These are phyloP conservation scores for Morelia viridis DNA, from an alignment of 2,797 vertebrate genomes.

Conservation along the genomic window DNA sequence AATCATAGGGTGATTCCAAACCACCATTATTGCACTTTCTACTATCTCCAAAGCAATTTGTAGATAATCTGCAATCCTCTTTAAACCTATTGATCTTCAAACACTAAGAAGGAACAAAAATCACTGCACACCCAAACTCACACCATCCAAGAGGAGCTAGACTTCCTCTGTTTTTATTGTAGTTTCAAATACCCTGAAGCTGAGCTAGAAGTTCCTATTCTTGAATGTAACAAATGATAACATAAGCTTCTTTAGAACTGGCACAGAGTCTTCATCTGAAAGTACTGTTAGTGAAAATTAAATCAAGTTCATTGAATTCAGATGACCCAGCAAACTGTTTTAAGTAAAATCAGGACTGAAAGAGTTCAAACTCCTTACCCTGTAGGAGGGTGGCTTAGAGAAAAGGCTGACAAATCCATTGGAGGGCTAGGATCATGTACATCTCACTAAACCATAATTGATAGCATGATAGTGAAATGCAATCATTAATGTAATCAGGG, in stretches of 20 bases:
- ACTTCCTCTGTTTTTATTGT: not conserved
- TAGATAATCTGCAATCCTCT: not conserved
- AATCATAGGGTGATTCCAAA: not conserved
- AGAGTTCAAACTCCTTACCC: not conserved
- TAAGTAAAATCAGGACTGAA: not conserved
- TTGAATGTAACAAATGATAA: not conserved
- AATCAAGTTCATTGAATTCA: not conserved
- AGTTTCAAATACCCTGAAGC: not conserved
- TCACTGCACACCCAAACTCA: not conserved
- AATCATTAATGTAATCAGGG: not conserved
- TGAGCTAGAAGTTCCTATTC: not conserved
- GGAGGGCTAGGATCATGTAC: not conserved
- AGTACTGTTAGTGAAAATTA: not conserved
- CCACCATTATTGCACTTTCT: not conserved
- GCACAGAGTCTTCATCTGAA: not conserved
- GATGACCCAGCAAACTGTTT: not conserved
- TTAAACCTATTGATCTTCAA: not conserved
- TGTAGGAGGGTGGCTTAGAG: not conserved
- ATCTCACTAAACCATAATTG: not conserved
- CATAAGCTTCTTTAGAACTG: not conserved
- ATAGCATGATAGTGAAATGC: not conserved
- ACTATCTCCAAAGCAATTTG: not conserved
- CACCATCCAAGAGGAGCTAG: not conserved
- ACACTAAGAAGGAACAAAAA: not conserved
- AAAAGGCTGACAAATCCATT: not conserved